Evolutionary conservation across 2,888 invertebrate species (phyloP).

Genomic region (Limnephilus lunatus): DNA sequence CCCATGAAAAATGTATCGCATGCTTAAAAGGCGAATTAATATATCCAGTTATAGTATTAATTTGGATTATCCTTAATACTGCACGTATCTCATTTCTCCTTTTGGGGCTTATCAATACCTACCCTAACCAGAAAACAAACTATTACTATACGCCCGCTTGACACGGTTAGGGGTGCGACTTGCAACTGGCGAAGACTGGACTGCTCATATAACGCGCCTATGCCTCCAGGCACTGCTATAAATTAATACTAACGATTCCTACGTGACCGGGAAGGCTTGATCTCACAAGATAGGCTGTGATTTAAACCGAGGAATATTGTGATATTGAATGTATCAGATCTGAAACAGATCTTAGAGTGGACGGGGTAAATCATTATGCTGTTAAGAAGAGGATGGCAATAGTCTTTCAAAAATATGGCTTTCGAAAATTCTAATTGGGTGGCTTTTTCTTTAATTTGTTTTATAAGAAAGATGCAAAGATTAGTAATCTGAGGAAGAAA

Average conservation of each 20-base stretch:
- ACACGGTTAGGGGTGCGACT: neutral
- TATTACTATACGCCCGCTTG: neutral
- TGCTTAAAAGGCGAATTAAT: neutral
- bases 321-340: neutral
- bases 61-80: neutral
- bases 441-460: too few relatives aligned
- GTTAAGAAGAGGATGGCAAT: neutral
- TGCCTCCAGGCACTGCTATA: neutral
- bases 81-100: constrained; percentile 13
- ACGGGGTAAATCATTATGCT: neutral
- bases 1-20: neutral
- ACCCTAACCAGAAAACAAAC: neutral
- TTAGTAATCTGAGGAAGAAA: too few relatives aligned
- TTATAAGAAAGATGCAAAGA: too few relatives aligned
- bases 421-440: too few relatives aligned
- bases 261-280: neutral
- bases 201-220: neutral
- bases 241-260: neutral
- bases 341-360: neutral
- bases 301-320: neutral
- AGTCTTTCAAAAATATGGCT: neutral
- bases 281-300: neutral
- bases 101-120: neutral
- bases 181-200: neutral
- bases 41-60: constrained; percentile 21